A percentile compares a stretch with the other conserved stretches of the same genome.
Evolutionary conservation across 2,888 invertebrate species (phyloP).

Genomic region (Reticulitermes lucifugus): DNA sequence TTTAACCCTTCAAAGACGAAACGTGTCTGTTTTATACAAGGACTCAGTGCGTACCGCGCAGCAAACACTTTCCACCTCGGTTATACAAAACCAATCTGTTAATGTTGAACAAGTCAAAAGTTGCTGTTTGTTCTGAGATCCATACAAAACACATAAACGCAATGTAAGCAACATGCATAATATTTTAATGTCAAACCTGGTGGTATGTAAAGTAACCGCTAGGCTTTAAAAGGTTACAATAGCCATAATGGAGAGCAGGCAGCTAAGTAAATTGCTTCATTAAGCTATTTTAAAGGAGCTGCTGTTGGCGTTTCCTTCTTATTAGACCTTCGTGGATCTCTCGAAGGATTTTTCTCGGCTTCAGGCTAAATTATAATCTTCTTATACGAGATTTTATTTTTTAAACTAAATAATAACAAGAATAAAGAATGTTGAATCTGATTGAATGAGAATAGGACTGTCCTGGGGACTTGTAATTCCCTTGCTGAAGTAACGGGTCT

Average conservation of each 20-base stretch:
- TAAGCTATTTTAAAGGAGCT: neutral
- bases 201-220: too few relatives aligned
- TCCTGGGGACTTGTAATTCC: neutral
- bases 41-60: too few relatives aligned
- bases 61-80: too few relatives aligned
- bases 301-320: neutral
- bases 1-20: neutral
- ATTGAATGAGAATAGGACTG: slow-evolving; percentile 22
- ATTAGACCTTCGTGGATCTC: slow-evolving; percentile 37
- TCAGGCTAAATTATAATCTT: slow-evolving; percentile 49
- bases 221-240: too few relatives aligned
- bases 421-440: slow-evolving; percentile 33
- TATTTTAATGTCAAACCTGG: too few relatives aligned
- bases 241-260: too few relatives aligned
- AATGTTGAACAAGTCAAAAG: too few relatives aligned
- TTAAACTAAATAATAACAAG: neutral
- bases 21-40: too few relatives aligned
- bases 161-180: too few relatives aligned
- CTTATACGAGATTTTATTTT: slow-evolving; percentile 30
- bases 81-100: too few relatives aligned
- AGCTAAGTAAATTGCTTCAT: neutral
- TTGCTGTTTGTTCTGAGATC: too few relatives aligned
- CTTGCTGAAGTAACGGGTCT: neutral
- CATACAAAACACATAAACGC: too few relatives aligned
- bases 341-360: slow-evolving; percentile 46